Evolutionary conservation across 23 tunicate species (phyloP), one percentile per base, ranked within the genome.

Genomic region (Ciona savignyi): DNA sequence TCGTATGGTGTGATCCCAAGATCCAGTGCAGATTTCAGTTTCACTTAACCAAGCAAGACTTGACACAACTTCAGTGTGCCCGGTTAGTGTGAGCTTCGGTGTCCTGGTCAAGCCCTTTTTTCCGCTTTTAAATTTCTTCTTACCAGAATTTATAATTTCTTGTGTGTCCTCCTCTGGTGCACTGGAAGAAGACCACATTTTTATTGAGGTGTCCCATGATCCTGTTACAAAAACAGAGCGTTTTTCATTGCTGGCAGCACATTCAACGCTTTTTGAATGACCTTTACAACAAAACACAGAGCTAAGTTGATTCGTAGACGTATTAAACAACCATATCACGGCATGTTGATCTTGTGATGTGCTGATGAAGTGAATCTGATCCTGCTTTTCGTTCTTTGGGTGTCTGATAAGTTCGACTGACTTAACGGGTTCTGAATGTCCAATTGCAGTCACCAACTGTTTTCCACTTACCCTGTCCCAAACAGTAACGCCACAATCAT

Each of bases 361-460:
- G 51, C 83, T 84, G 3, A 78, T 68, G 32, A 70, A 80, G 21
- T 66, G 27, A 25, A 68, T 30, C n/a, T 29, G 3, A 25, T 68
- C 34, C 34, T 29, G 27, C n/a, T 68, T 30, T 63, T 23, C 28
- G 22, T 25, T 4, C 15, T 19, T 15, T 9, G 15, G 15, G 30
- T 42, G 28, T 4, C 24, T 26, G 30, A 91, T 34, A 86, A 85
- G 84, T 27, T 77, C 30, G 0, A 91, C 83, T 34, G 80, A 71
- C 42, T 91, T 91, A n/a, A 91, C 80, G 22, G 97, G 86, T 77
- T 91, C 91, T 20, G 86, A 81, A 76, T 91, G 97, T 6, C 64
- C 80, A 19, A 73, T n/a, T 9, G 77, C 75, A 22, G 51, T 26
- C 23, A 60, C 64, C 1, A 80, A 11, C 27, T 62, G 29, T 70